Evolutionary conservation across 2,797 vertebrate species (phyloP).

Genomic region (Sphenodon punctatus): DNA sequence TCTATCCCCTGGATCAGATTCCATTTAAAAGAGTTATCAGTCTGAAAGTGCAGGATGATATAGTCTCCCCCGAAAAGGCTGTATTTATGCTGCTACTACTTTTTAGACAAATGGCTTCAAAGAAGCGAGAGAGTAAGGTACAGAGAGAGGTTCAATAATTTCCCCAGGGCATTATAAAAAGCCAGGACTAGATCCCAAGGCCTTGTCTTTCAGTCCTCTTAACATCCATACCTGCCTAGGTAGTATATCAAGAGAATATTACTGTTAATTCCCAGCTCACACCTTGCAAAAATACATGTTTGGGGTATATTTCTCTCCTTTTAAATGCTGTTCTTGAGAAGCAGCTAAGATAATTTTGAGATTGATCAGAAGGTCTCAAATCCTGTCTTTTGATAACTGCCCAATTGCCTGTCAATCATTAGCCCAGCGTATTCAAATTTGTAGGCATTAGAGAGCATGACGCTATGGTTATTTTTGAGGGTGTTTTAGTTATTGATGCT

Average conservation of each 20-base stretch:
- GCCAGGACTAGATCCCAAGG: neutral
- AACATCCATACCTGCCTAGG: neutral
- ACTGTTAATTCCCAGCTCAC: neutral
- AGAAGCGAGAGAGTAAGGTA: conserved; percentile 9
- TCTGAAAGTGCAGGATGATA: conserved; percentile 5
- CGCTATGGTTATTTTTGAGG: conserved; percentile 60
- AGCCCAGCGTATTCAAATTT: neutral
- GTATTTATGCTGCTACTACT: neutral
- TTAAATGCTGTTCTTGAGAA: neutral
- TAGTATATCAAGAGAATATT: too few species aligned
- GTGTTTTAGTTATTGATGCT: conserved; percentile 70
- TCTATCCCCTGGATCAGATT: too few species aligned
- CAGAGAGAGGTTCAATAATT: neutral
- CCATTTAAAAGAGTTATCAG: too few species aligned
- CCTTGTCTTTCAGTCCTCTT: neutral
- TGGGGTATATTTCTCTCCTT: neutral
- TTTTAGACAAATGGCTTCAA: neutral
- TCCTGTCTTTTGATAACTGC: neutral
- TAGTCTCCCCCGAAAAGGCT: conserved; percentile 15
- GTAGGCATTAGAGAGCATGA: conserved; percentile 17
- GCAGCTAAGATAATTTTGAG: neutral
- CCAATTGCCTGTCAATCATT: neutral
- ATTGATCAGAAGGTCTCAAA: neutral
- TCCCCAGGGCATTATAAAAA: conserved; percentile 7
- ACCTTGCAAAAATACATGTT: neutral